Evolutionary conservation across 2,797 vertebrate genomes (phyloP), one percentile per base, ranked within the genome.

Genomic region (Acanthurus tractus): DNA sequence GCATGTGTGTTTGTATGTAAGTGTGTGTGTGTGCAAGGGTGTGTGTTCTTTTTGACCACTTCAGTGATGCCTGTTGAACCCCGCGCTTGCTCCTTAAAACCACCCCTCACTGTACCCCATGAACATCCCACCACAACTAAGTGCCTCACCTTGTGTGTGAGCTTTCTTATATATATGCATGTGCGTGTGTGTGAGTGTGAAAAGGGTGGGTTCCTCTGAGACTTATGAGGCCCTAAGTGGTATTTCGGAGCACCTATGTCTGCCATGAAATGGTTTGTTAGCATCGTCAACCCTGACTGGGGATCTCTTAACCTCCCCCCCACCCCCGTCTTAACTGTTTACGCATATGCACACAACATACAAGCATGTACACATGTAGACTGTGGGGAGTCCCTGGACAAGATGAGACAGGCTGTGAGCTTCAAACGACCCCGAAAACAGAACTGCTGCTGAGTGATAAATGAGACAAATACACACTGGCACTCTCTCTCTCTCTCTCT

Each of bases 361-460:
- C 63, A 73, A 9, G 38, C 44, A 45, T 45, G 44, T 15, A 45
- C 55, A 58, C 74, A 82, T 53, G 58, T 54, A 82, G 65, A 79
- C 82, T 23, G 78, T 74, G 75, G 83, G 88, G 83, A 83, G 82
- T 86, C 84, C 83, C 79, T 7, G 23, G 76, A 83, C 46, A 50
- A 83, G 87, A 90, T 63, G 86, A 90, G 87, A 89, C 83, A 71
- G 78, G 74, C 87, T 65, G 85, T 91, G 83, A 89, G 88, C 90
- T 91, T 87, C 79, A 87, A 86, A 91, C 89, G 87, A 92, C 85
- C 90, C 86, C 72, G 48, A 89, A 86, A 87, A 90, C 85, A 89
- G 84, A 89, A 72, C 79, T 78, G 83, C 86, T 70, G 84, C 88
- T 84, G 91, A 89, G 85, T 91, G 91, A 94, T 90, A 86, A 92